These are phyloP conservation scores for Pyrochroa serraticornis DNA, from an alignment of 2,888 invertebrate genomes.

Conservation along the genomic window DNA sequence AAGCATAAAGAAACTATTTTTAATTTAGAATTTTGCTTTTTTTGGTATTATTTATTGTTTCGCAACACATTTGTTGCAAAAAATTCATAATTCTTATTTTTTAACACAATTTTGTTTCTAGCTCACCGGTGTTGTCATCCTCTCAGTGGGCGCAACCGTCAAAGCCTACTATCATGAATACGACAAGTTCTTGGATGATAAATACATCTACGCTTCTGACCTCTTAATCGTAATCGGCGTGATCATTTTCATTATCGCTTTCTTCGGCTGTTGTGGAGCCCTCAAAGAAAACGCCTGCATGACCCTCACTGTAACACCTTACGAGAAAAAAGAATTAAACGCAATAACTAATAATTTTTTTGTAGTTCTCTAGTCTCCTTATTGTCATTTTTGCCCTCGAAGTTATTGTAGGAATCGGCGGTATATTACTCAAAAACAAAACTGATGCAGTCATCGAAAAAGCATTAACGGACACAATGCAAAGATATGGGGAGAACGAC, in stretches of 20 bases:
- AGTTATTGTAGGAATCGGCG: slow-evolving; percentile 81
- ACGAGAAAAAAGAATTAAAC: not conserved
- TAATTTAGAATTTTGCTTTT: too few species aligned
- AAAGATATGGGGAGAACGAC: slow-evolving; percentile 60
- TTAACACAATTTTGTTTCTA: slow-evolving; percentile 58
- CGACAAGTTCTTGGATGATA: slow-evolving; percentile 77
- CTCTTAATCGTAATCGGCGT: slow-evolving; percentile 85
- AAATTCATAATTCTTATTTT: slow-evolving; percentile 8
- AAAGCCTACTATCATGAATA: slow-evolving; percentile 76
- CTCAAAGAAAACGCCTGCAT: slow-evolving; percentile 93
- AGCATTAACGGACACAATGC: slow-evolving; percentile 72
- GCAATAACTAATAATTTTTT: slow-evolving; percentile 27
- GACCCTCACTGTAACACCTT: slow-evolving; percentile 77
- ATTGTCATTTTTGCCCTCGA: slow-evolving; percentile 81
- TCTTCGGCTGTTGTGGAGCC: slow-evolving; percentile 96
- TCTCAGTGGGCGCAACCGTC: slow-evolving; percentile 81
- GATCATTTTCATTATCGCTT: slow-evolving; percentile 86
- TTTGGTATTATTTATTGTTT: too few species aligned
- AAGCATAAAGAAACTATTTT: too few species aligned
- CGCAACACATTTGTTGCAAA: too few species aligned
- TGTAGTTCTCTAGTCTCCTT: slow-evolving; percentile 76
- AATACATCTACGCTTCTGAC: slow-evolving; percentile 82
- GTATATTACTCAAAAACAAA: slow-evolving; percentile 73
- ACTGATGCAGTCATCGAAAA: slow-evolving; percentile 68
- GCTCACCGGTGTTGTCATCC: slow-evolving; percentile 84